Conservation (phyloP, 2,797 vertebrate species). For the Catharus ustulatus region DNA sequence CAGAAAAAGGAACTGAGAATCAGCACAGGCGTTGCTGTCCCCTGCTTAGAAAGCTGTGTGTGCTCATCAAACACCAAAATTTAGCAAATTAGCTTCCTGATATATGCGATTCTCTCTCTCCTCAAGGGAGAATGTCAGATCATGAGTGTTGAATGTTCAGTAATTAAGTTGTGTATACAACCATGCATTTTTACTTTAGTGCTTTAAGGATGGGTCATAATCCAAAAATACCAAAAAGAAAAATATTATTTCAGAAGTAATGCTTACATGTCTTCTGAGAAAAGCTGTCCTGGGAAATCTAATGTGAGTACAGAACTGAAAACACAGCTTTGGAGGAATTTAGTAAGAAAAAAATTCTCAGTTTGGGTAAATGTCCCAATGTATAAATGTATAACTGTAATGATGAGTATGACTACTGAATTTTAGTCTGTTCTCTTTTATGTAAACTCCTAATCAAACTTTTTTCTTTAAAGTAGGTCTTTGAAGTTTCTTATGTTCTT, state of each 20-base stretch:
- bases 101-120: neutral
- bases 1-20: neutral
- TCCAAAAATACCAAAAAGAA: neutral
- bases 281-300: neutral
- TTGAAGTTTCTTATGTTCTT: neutral
- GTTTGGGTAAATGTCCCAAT: neutral
- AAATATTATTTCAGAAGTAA: neutral
- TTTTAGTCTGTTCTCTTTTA: neutral
- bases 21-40: accelerated
- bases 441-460: neutral
- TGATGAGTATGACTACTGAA: neutral
- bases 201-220: neutral
- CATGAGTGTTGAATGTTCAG: neutral
- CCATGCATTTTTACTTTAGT: neutral
- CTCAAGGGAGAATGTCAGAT: neutral
- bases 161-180: neutral
- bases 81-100: neutral
- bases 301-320: neutral
- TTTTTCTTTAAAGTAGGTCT: neutral
- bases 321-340: neutral
- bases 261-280: neutral
- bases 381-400: neutral
- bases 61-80: neutral
- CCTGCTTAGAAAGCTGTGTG: neutral
- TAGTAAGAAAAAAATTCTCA: neutral